Base-by-base conservation (phyloP, 2,113 vertebrate genomes). In the Sterrhoptilus dennistouni region DNA sequence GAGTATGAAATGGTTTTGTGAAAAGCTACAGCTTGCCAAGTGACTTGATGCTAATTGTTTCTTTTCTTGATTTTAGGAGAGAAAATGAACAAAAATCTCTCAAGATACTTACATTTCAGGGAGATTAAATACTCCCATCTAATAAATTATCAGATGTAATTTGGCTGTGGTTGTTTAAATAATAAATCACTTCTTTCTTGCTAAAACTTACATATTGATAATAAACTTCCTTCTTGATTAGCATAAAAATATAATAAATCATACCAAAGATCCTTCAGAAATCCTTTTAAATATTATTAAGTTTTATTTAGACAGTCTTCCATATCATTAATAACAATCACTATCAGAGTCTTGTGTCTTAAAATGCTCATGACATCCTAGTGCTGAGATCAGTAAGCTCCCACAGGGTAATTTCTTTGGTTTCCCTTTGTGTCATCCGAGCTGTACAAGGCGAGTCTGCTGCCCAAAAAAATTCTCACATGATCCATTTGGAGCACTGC, bases 171-270 rank as follows among this genome's bases (percentile, higher is more conserved):
- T 36, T 53, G 45, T 85, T 84, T 79, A 81, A 82, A 63, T 49
- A 35, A 91, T 57, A 27, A 89, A 94, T 93, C 69, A 40, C 36
- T 87, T 69, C 78, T 56, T 93, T 80, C 61, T 94, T 66, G 45
- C 15, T 87, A 38, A 22, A 91, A 42, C 25, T 88, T 85, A 47
- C 14, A 35, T 42, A 85, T 16, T 85, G 75, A 87, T 90, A 94
- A 95, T 38, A 91, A 29, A 40, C 65, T 87, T 76, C 59, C 33
- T 87, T 91, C 19, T 17, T 7, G 78, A 76, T 76, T 79, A 82
- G 38, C 77, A 89, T 56, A 64, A 84, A 81, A 89, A 78, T 78
- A 49, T 36, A 60, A 77, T 74, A 87, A 95, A 82, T 87, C 57
- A 72, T 52, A 45, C 5, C 10, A 69, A 56, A 35, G 21, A 74